A percentile compares a stretch with the other conserved stretches of the same genome.
Conservation (phyloP, 1,140 invertebrate genomes). For the Neuroterus valhalla region DNA sequence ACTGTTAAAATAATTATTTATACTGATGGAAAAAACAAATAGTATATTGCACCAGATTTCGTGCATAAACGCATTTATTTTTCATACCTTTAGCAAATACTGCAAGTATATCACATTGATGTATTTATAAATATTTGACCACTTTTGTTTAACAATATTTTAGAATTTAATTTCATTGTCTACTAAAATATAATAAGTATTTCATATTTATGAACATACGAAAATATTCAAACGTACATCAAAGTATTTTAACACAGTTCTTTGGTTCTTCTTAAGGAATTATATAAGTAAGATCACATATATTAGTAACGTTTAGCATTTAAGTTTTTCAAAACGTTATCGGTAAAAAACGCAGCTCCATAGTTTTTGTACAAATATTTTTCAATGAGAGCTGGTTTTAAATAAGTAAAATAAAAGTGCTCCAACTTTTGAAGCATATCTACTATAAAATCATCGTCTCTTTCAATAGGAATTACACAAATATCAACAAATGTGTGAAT, state of each 20-base stretch:
- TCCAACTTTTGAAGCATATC: constrained; percentile 26
- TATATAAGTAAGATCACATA: background rate
- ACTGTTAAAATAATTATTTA: too few species aligned
- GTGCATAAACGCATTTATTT: too few species aligned
- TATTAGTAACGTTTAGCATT: background rate
- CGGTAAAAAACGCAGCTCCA: background rate
- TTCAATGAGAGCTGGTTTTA: constrained; percentile 34
- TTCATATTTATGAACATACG: constrained; percentile 24
- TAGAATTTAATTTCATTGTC: too few species aligned
- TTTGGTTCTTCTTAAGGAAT: background rate
- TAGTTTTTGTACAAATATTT: constrained; percentile 39
- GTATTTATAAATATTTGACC: too few species aligned
- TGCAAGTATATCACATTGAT: too few species aligned
- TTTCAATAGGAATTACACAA: constrained; percentile 27
- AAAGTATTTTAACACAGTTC: constrained; percentile 4
- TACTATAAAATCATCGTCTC: constrained; percentile 41
- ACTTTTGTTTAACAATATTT: too few species aligned
- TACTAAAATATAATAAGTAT: too few species aligned
- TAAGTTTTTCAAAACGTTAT: too few species aligned
- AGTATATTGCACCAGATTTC: too few species aligned
- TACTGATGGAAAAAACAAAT: too few species aligned
- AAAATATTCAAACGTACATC: background rate
- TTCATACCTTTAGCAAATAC: too few species aligned
- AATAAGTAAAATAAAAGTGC: constrained; percentile 35
- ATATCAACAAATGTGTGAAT: constrained; percentile 34